Conservation (phyloP, 2,113 vertebrate species). For the Triplophysa siluroides region DNA sequence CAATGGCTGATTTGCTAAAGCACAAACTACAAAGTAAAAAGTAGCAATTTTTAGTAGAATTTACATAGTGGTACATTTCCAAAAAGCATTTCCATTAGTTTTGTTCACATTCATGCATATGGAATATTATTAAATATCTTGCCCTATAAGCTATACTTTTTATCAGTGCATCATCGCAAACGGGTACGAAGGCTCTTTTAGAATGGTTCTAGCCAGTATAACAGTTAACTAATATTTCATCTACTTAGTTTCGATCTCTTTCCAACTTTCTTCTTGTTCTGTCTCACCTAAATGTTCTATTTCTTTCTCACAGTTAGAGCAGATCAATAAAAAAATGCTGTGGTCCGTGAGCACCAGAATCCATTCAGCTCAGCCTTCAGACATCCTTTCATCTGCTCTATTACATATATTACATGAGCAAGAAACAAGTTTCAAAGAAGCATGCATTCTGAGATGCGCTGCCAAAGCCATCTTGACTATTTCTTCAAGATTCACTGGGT, state of each 20-base stretch:
- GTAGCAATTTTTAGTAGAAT: too few relatives aligned
- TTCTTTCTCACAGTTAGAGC: constrained; percentile 17
- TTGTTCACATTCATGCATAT: too few relatives aligned
- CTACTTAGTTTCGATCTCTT: constrained; percentile 25
- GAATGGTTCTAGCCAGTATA: background rate
- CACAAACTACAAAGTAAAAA: too few relatives aligned
- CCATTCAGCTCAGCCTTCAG: constrained; percentile 14
- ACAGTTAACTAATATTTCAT: constrained; percentile 22
- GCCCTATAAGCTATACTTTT: too few relatives aligned
- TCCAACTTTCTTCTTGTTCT: background rate
- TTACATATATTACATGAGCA: background rate
- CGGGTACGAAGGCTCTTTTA: too few relatives aligned
- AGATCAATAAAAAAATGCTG: constrained; percentile 15
- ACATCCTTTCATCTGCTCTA: background rate
- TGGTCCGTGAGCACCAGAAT: background rate
- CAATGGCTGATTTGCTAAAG: too few relatives aligned
- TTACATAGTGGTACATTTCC: too few relatives aligned
- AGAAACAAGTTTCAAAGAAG: background rate
- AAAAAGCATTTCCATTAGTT: too few relatives aligned
- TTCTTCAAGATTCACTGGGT: background rate
- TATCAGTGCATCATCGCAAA: too few relatives aligned
- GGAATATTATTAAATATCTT: too few relatives aligned
- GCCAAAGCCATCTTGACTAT: constrained; percentile 7
- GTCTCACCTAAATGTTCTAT: constrained; percentile 5
- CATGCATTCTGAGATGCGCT: background rate